Conservation (phyloP, 2,113 vertebrate genomes). For the Cairina moschata region DNA sequence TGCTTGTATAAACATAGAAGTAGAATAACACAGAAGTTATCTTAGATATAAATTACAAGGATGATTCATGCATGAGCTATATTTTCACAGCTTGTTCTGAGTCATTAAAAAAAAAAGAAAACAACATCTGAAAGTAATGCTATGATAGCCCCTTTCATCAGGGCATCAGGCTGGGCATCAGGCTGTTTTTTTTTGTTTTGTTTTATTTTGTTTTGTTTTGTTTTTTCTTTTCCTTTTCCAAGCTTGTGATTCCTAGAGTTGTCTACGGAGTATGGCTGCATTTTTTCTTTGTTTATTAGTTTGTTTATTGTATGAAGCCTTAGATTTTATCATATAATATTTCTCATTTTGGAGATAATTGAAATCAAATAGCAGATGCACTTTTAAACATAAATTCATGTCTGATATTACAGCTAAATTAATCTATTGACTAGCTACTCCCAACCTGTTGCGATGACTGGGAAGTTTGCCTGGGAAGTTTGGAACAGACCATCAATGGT, state of each 20-base stretch:
- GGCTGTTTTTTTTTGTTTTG: background rate
- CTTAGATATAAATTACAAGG: background rate
- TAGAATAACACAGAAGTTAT: background rate
- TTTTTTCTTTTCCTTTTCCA: background rate
- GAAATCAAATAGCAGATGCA: too few relatives aligned
- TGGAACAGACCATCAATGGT: accelerated
- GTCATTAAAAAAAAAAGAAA: background rate
- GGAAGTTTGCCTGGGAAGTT: background rate
- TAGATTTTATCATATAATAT: background rate
- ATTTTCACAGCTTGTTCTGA: background rate
- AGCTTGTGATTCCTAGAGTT: background rate
- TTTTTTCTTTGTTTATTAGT: background rate
- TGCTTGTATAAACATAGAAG: background rate
- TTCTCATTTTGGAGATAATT: background rate
- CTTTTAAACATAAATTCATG: background rate
- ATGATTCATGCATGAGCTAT: background rate
- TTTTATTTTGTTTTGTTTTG: background rate
- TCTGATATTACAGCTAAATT: background rate
- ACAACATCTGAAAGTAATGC: background rate
- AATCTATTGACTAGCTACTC: background rate
- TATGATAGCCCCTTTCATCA: background rate
- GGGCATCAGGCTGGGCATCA: too few relatives aligned
- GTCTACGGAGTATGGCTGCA: background rate
- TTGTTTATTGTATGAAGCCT: background rate
- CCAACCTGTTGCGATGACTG: background rate